Evolutionary conservation across 2,113 vertebrate genomes (phyloP), one percentile per base, ranked within the genome.

Genomic region (Scatophagus argus): DNA sequence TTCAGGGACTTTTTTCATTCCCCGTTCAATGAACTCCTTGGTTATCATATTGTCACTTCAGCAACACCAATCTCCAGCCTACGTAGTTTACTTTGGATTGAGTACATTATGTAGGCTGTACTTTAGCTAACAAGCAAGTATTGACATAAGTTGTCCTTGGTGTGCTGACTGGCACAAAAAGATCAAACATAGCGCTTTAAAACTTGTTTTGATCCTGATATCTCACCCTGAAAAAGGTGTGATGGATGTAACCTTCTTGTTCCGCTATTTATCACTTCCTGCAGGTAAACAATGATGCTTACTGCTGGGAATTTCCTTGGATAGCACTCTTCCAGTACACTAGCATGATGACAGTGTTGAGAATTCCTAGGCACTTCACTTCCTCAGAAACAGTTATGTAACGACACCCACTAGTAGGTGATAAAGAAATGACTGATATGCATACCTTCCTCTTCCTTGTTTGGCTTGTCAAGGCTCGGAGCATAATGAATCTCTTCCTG

Each of bases 401-500:
- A n/a, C n/a, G n/a, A 17, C 32, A 58, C 29, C 13, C 2, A 13
- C 21, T 7, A n/a, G 27, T 31, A 9, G 16, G 0, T 32, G 29
- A 19, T 7, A 56, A 13, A 17, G 19, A 62, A 9, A 32, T 11
- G 25, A 61, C 2, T 39, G n/a, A 25, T 6, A 25, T 7, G 21
- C 75, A 2, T 81, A 88, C 87, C 85, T 0, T 36, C 0, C 0
- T 43, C n/a, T 0, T 11, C 4, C 2, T 2, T 23, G 2, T 8
- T 39, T 14, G 2, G 0, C 0, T 36, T 1, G 11, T 0, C 7
- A 1, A 7, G 0, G 1, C 1, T 13, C 6, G 1, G 17, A 23
- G 4, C 2, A 19, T 75, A 58, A 1, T 5, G 6, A 9, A 90
- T 61, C 55, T 4, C 62, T 56, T 82, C 47, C 6, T 2, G 7